Evolutionary conservation across 2,113 vertebrate genomes (phyloP).

Genomic region (Saimiri boliviensis): DNA sequence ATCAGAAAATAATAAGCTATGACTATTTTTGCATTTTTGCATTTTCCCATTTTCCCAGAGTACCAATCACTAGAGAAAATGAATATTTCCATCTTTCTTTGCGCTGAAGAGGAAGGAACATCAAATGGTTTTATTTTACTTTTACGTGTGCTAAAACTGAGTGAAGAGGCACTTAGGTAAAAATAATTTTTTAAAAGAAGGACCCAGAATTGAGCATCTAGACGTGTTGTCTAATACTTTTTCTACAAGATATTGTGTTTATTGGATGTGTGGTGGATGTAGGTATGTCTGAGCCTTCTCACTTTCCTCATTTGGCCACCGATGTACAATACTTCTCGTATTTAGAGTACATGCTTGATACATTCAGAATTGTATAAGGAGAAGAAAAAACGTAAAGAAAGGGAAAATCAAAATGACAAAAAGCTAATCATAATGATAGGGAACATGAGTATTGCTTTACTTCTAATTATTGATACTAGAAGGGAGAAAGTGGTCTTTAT

Average conservation of each 20-base stretch:
- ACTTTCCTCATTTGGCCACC: background rate
- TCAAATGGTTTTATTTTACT: background rate
- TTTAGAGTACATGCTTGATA: background rate
- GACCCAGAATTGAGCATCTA: background rate
- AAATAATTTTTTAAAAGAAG: background rate
- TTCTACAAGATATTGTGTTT: too few species aligned
- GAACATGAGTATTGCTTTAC: background rate
- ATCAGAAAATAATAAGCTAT: background rate
- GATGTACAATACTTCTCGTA: background rate
- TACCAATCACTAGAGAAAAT: background rate
- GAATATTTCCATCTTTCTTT: background rate
- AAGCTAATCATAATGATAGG: background rate
- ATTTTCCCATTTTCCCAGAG: constrained; percentile 22
- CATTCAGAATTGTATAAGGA: background rate
- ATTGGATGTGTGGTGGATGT: background rate
- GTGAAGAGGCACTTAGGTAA: background rate
- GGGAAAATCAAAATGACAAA: background rate
- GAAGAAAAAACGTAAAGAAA: background rate
- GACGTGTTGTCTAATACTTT: background rate
- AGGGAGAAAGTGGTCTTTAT: background rate
- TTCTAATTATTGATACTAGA: background rate
- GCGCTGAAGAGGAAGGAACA: background rate
- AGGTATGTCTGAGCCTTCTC: background rate
- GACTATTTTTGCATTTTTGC: constrained; percentile 2
- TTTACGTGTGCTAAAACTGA: background rate